Evolutionary conservation across 2,113 vertebrate species (phyloP).

Genomic region (Setophaga kirtlandii): DNA sequence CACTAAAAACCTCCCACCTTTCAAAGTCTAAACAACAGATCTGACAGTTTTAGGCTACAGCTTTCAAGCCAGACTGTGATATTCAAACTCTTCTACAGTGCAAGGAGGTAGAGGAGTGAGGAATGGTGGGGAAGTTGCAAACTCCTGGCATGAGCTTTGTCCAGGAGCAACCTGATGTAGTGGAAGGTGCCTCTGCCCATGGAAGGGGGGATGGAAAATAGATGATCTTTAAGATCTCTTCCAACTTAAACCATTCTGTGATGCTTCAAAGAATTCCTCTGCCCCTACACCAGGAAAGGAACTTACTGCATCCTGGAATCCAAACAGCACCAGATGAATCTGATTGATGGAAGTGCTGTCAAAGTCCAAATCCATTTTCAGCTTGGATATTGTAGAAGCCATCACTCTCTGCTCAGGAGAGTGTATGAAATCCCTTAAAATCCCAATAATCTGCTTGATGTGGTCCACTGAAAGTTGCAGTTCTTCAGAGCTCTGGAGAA

Average conservation of each 20-base stretch:
- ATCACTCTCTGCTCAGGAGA: constrained; percentile 91
- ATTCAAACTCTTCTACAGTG: neutral
- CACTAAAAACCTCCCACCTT: neutral
- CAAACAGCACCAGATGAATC: constrained; percentile 91
- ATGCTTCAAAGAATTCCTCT: neutral
- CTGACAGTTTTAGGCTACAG: neutral
- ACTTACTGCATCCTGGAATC: constrained; percentile 94
- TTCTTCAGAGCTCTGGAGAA: constrained; percentile 85
- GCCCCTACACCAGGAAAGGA: neutral
- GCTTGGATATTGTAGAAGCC: constrained; percentile 90
- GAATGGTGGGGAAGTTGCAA: neutral
- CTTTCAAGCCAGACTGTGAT: neutral
- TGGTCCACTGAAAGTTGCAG: constrained; percentile 86
- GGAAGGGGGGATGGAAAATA: neutral
- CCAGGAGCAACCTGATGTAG: neutral
- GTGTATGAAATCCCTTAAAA: constrained; percentile 92
- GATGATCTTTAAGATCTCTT: neutral
- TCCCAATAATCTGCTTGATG: constrained; percentile 93
- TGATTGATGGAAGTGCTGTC: constrained; percentile 93
- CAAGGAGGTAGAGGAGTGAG: neutral
- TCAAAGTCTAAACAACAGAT: neutral
- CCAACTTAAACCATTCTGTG: neutral
- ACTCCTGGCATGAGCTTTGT: neutral
- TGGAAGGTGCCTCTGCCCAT: neutral
- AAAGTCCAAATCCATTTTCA: constrained; percentile 92